Evolutionary conservation across 2,797 vertebrate species (phyloP), one percentile per base, ranked within the genome.

Genomic region (Cyclura pinguis): DNA sequence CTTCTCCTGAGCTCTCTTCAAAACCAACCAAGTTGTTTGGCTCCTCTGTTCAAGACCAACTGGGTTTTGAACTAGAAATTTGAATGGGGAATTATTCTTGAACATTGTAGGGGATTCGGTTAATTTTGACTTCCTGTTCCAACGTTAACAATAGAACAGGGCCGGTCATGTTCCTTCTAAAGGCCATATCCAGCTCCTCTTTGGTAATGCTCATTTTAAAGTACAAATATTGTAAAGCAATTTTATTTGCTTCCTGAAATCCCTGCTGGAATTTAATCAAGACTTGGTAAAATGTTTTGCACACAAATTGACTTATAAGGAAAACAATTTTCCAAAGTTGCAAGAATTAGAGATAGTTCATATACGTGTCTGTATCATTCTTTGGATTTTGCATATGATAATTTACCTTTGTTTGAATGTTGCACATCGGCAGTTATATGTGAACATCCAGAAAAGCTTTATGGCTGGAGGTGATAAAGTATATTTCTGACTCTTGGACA

Each of bases 241-340:
- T 32, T 69, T 32, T 32, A 69, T 69, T 12, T 69, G 67, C 29
- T 12, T 69, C 32, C 2, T 35, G 7, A n/a, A 81, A 81, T 20
- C 52, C 16, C 52, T 81, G 32, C 32, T n/a, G 57, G 55, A 81
- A 57, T 35, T 35, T 35, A 59, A 57, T 35, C 29, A 55, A 80
- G 50, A 4, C 18, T 20, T 57, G 32, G 52, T 81, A 59, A 55
- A 57, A 81, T 10, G 8, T 81, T 59, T 57, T 59, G 2, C 55
- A 59, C 52, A 16, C 3, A 12, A n/a, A 81, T 16, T 55, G 14
- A 13, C 5, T 59, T 59, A 59, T 10, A 35, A 81, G 52, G 22
- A 81, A 81, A 81, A 57, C 9, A 81, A 35, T n/a, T 81, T n/a
- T 59, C 32, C 80, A 81, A 81, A 81, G 52, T 59, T 55, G 52